Base-by-base conservation (phyloP, 2,113 vertebrate genomes). In the Myanophis thanlyinensis region DNA sequence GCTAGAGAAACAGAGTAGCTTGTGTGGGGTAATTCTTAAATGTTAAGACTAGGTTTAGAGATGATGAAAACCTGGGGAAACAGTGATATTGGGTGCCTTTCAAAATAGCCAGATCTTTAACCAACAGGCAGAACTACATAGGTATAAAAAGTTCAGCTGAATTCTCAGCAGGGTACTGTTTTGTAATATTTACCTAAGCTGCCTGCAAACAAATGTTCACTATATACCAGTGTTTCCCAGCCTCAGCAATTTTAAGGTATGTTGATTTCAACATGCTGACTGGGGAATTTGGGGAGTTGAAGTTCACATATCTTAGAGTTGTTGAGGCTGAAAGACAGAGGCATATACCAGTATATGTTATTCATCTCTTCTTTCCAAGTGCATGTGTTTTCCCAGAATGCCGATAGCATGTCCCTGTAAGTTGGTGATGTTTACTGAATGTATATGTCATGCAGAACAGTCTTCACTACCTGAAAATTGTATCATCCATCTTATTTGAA, bases 21-120 rank as follows among this genome's bases (percentile, higher is more conserved):
- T 91, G 93, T 7, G 90, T 92, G 84, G 23, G 95, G 85, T 91
- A 30, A 48, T 52, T 93, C 30, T 67, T 46, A 30, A 23, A 44
- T 59, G 56, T 47, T 22, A 49, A 91, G 73, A 94, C 10, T 48
- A 89, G 89, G 90, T 73, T 90, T 52, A 53, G 27, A 73, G 30
- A 47, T 40, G 18, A 67, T 30, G 7, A 59, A 53, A 80, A 80
- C 67, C 1, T 80, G 67, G 67, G 35, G 67, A 40, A 40, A 35
- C 27, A 87, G 18, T 80, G 40, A 40, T 40, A 15, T 40, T 88
- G 27, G 30, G 49, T 92, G 48, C 12, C n/a, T 89, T 30, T 91
- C 15, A 23, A 40, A 44, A 30, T 59, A 27, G 47, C 90, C 40
- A 85, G 30, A 44, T 52, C 10, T 84, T 89, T 92, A 73, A 35